These are phyloP conservation scores for Abrostola tripartita DNA, from an alignment of 2,888 invertebrate species.

Conservation along the genomic window DNA sequence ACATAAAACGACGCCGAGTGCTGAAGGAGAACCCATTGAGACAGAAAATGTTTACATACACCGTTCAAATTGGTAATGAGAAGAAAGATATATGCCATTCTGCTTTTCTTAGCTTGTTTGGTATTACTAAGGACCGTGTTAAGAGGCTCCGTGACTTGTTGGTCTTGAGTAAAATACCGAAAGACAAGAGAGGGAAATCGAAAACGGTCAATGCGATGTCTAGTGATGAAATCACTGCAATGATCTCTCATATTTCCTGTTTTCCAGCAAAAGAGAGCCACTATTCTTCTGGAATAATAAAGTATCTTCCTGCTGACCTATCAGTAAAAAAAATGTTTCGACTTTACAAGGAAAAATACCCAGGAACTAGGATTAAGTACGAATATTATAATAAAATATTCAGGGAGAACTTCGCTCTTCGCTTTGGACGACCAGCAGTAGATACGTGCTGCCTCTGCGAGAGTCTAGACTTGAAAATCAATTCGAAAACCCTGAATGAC, in stretches of 20 bases:
- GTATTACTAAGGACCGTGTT: constrained; percentile 22
- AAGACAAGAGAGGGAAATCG: constrained; percentile 23
- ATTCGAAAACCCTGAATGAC: constrained; percentile 21
- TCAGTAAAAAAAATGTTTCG: constrained; percentile 24
- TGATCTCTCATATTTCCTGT: constrained; percentile 13
- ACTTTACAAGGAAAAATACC: constrained; percentile 24
- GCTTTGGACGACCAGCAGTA: constrained; percentile 35
- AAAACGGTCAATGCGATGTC: constrained; percentile 19
- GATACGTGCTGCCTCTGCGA: constrained; percentile 33
- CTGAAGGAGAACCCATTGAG: constrained; percentile 11
- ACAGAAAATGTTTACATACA: constrained; percentile 19
- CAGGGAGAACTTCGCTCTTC: constrained; percentile 23
- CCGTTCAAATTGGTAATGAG: constrained; percentile 21
- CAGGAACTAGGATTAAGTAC: constrained; percentile 23
- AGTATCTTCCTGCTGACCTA: constrained; percentile 30
- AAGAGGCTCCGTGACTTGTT: constrained; percentile 21
- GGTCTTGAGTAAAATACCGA: constrained; percentile 24
- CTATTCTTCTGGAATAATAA: constrained; percentile 22
- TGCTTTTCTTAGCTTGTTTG: constrained; percentile 17
- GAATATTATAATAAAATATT: constrained; percentile 32
- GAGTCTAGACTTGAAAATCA: constrained; percentile 30
- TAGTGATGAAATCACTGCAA: constrained; percentile 15
- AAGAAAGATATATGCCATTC: constrained; percentile 15
- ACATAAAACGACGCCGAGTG: constrained; percentile 9
- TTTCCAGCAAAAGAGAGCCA: constrained; percentile 13